Evolutionary conservation across 2,113 vertebrate species (phyloP).

Genomic region (Malurus cyaneus): DNA sequence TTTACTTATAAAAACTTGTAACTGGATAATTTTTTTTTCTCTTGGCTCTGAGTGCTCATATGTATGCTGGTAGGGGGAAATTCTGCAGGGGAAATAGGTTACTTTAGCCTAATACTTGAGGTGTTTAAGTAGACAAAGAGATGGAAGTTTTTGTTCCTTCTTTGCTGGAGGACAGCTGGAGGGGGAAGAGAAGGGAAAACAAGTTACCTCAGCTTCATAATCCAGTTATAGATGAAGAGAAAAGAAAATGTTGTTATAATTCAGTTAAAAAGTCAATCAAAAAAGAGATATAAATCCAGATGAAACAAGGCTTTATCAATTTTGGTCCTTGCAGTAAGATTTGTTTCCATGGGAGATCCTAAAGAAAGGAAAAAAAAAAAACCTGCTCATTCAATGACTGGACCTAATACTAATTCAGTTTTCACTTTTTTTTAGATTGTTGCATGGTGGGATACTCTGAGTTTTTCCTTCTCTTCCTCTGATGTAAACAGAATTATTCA

Average conservation of each 20-base stretch:
- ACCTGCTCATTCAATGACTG: not conserved
- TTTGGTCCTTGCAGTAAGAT: not conserved
- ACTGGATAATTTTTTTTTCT: not conserved
- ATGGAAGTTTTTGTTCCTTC: not conserved
- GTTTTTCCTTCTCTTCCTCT: not conserved
- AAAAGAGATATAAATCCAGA: not conserved
- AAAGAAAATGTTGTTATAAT: slow-evolving; percentile 7
- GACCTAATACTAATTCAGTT: not conserved
- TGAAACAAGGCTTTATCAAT: not conserved
- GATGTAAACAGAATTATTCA: not conserved
- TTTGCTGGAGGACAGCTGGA: not conserved
- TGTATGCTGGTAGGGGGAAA: not conserved
- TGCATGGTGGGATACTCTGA: not conserved
- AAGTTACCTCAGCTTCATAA: not conserved
- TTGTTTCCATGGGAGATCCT: not conserved
- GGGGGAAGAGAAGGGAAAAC: not conserved
- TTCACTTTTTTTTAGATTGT: not conserved
- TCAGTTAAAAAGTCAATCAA: not conserved
- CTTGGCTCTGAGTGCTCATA: not conserved
- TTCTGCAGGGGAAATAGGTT: not conserved
- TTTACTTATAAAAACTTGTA: not conserved
- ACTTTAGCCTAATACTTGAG: not conserved
- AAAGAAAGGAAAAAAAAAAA: not conserved
- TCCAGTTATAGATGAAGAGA: not conserved
- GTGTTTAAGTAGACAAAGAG: not conserved